Percentiles rank a stretch among this genome's conserved stretches.
Evolutionary conservation across 2,113 vertebrate species (phyloP).

Genomic region (Eulacestoma nigropectus): DNA sequence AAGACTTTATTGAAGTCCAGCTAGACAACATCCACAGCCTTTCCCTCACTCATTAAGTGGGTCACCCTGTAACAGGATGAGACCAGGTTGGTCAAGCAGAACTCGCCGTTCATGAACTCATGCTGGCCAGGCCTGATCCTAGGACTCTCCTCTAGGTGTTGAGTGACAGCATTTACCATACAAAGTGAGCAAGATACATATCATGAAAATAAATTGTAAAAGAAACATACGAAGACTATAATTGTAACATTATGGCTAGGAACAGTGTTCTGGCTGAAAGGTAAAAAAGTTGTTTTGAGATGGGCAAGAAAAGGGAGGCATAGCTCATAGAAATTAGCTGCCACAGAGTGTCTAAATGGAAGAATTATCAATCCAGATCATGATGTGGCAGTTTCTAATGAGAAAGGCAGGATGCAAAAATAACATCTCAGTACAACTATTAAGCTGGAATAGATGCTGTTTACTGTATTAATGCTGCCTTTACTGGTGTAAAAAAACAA

Average conservation of each 20-base stretch:
- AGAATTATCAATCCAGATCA: constrained; percentile 68
- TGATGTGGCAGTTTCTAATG: constrained; percentile 67
- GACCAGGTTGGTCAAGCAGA: neutral
- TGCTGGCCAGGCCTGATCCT: neutral
- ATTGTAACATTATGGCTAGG: neutral
- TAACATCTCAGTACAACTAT: constrained; percentile 72
- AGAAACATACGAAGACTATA: neutral
- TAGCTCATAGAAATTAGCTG: constrained; percentile 65
- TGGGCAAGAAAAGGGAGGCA: constrained; percentile 30
- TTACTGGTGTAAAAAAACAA: constrained; percentile 71
- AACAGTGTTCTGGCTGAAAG: neutral
- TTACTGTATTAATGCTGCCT: constrained; percentile 73
- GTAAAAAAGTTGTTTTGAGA: constrained; percentile 13
- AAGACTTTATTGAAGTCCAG: neutral
- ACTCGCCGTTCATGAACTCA: neutral
- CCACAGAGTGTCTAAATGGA: constrained; percentile 52
- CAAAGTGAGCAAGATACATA: neutral
- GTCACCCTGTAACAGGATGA: neutral
- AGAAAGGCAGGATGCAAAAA: constrained; percentile 61
- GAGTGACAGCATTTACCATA: neutral
- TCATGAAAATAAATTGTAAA: neutral
- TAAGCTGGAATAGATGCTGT: constrained; percentile 66
- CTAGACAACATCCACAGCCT: neutral
- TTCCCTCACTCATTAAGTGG: neutral
- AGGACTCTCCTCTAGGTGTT: neutral